Percentiles rank a stretch among this genome's conserved stretches.
These are phyloP conservation scores for Haliclystus octoradiatus DNA, from an alignment of 30 jellyfish, hydroid and myxozoan species.

Conservation along the genomic window DNA sequence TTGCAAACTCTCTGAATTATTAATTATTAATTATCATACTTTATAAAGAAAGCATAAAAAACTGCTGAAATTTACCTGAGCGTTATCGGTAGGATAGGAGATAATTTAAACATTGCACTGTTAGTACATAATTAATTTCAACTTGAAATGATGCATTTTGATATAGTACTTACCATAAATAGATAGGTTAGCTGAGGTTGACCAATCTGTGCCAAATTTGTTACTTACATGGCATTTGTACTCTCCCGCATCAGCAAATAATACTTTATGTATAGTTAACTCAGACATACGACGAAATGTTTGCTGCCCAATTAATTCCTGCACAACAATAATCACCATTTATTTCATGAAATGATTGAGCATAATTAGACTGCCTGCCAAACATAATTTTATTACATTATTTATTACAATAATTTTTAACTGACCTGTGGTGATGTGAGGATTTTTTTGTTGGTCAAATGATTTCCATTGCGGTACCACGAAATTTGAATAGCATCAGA, in stretches of 20 bases:
- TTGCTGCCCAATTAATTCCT: constrained; percentile 43
- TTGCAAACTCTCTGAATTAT: no score
- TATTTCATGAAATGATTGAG: no score
- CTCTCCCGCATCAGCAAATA: constrained; percentile 58
- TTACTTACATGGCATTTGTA: constrained; percentile 81
- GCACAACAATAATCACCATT: constrained; percentile 6
- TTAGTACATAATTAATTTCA: neutral
- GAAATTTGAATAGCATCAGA: constrained; percentile 46
- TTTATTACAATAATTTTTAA: no score
- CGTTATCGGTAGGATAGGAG: no score
- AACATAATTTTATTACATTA: no score
- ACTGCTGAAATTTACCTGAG: no score
- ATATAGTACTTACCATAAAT: constrained; percentile 54
- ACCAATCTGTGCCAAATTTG: constrained; percentile 81
- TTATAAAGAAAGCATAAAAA: no score
- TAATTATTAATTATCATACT: no score
- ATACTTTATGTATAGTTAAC: constrained; percentile 32
- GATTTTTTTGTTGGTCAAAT: constrained; percentile 34
- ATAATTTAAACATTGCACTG: no score
- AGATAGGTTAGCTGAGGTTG: constrained; percentile 56
- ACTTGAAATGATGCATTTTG: neutral
- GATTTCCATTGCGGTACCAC: constrained; percentile 49
- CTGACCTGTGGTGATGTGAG: constrained; percentile 67
- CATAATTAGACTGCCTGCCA: no score
- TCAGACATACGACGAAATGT: constrained; percentile 67